Evolutionary conservation across 2,113 vertebrate species (phyloP).

Genomic region (Ceyx melanurus): DNA sequence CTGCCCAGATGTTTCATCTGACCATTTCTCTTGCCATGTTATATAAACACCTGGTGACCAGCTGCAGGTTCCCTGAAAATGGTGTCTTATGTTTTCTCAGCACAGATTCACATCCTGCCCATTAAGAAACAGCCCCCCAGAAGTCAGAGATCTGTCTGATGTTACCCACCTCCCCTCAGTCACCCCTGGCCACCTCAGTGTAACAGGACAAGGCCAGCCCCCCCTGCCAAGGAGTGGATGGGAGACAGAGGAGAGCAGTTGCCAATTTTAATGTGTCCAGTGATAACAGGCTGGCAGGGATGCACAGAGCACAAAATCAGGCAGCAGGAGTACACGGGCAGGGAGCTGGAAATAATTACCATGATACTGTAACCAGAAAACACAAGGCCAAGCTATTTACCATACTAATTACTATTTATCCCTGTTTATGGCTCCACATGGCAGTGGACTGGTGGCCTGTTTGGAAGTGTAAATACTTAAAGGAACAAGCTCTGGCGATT

Average conservation of each 20-base stretch:
- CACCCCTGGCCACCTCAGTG: neutral
- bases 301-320: constrained; percentile 33
- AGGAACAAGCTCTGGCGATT: constrained; percentile 6
- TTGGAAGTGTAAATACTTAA: constrained; percentile 32
- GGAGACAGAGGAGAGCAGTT: constrained; percentile 10
- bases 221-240: neutral
- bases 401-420: constrained; percentile 70
- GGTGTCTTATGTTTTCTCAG: neutral
- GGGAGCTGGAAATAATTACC: constrained; percentile 62
- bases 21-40: neutral
- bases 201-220: neutral
- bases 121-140: neutral
- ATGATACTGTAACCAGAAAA: constrained; percentile 68
- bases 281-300: constrained; percentile 46
- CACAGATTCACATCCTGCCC: rapidly evolving
- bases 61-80: neutral
- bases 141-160: neutral
- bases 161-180: neutral
- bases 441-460: constrained; percentile 33
- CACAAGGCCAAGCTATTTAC: constrained; percentile 65
- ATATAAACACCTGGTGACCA: neutral
- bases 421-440: constrained; percentile 56
- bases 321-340: constrained; percentile 46
- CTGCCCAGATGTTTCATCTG: neutral
- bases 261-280: neutral